These are phyloP conservation scores for Orcinus orca DNA, from an alignment of 2,113 vertebrate species.

Conservation along the genomic window DNA sequence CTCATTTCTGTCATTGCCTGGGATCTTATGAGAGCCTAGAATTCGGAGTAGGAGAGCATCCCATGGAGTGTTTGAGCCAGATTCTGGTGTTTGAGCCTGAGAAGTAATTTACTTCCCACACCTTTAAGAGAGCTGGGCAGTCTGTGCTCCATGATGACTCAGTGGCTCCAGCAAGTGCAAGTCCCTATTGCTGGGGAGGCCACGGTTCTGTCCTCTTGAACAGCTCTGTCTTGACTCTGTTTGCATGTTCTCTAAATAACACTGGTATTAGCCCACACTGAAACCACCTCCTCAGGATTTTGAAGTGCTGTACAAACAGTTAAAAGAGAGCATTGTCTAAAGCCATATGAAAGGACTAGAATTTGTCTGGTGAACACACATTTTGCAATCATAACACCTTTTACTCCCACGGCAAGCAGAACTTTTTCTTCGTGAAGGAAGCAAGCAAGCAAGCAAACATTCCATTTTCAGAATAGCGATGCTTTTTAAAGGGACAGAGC, in stretches of 20 bases:
- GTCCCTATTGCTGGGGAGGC: not conserved
- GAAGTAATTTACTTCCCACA: not conserved
- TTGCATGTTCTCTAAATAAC: conserved; percentile 64
- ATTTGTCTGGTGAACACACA: conserved; percentile 60
- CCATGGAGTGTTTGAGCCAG: not conserved
- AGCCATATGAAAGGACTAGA: conserved; percentile 64
- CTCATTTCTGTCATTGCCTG: not conserved
- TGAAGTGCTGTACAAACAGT: conserved; percentile 64
- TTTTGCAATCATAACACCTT: conserved; percentile 67
- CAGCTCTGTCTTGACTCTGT: not conserved
- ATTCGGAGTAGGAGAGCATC: not conserved
- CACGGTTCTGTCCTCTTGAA: conserved; percentile 45
- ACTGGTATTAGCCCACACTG: conserved; percentile 58
- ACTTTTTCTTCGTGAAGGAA: conserved; percentile 65
- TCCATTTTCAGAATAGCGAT: conserved; percentile 52
- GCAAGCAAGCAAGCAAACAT: conserved; percentile 38
- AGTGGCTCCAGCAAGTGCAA: conserved; percentile 1
- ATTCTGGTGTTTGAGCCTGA: conserved; percentile 16
- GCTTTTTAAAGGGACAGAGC: conserved; percentile 54
- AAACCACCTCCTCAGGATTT: conserved; percentile 64
- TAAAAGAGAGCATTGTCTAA: conserved; percentile 54
- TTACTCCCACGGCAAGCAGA: conserved; percentile 58
- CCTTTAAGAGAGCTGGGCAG: not conserved
- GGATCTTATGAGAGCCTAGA: not conserved
- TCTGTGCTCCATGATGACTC: not conserved